phyloP scores from a whole-genome alignment of 1,140 invertebrate species.

The Drosophila melanogaster region DNA sequence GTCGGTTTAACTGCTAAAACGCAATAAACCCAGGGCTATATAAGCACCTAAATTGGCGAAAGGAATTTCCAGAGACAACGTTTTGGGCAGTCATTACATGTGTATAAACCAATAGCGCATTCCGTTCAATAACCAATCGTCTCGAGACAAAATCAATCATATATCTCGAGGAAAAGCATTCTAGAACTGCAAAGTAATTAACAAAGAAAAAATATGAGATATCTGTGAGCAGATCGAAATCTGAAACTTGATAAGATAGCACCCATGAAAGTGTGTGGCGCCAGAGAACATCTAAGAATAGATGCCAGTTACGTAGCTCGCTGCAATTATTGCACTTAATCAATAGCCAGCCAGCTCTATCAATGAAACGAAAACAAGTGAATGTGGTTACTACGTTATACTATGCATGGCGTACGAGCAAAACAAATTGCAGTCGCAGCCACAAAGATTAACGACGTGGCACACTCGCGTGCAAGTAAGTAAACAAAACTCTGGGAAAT shows the following conservation, averaged over 20 bases:
- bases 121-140: too few species aligned
- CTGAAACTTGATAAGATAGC: constrained; percentile 21
- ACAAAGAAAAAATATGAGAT: constrained; percentile 1
- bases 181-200: neutral
- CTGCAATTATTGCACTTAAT: constrained; percentile 29
- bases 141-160: neutral
- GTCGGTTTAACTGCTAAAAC: constrained; percentile 46
- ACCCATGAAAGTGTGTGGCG: constrained; percentile 9
- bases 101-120: too few species aligned
- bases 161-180: neutral
- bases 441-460: constrained; percentile 17
- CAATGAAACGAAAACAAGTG: constrained; percentile 40
- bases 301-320: constrained; percentile 8
- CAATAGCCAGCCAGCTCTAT: constrained; percentile 30
- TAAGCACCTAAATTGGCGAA: neutral
- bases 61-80: neutral
- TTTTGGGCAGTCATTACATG: neutral
- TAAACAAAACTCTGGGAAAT: constrained; percentile 23
- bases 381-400: constrained; percentile 10
- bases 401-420: neutral
- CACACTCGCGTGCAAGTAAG: constrained; percentile 35
- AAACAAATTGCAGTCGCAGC: constrained; percentile 38
- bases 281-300: constrained; percentile 24
- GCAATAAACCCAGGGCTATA: constrained; percentile 17
- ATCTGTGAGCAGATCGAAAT: constrained; percentile 7